Evolutionary conservation across 2,113 vertebrate genomes (phyloP).

Genomic region (Thinocorus orbignyianus): DNA sequence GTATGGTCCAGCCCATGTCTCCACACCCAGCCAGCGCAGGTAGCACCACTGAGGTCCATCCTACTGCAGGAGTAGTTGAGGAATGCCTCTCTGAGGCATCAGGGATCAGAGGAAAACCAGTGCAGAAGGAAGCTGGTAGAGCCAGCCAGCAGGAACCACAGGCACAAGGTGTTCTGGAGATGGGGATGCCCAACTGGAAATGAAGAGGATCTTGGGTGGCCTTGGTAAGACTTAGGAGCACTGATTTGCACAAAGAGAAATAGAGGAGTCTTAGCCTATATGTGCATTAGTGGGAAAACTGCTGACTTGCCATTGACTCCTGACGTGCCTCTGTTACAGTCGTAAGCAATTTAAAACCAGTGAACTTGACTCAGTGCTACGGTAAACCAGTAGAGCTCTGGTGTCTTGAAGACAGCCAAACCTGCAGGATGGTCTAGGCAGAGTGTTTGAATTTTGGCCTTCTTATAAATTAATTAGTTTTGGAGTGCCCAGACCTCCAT

Average conservation of each 20-base stretch:
- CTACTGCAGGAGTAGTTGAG: no score
- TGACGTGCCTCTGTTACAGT: neutral
- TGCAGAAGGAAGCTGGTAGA: neutral
- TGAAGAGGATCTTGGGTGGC: accelerated
- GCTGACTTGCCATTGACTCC: neutral
- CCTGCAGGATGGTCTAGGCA: neutral
- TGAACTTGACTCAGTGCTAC: neutral
- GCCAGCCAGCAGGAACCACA: neutral
- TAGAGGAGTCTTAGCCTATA: neutral
- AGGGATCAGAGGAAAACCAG: neutral
- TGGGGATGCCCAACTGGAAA: neutral
- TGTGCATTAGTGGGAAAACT: neutral
- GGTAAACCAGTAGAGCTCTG: neutral
- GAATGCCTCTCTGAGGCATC: accelerated
- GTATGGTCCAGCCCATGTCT: neutral
- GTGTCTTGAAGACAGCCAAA: neutral
- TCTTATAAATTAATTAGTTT: neutral
- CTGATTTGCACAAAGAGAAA: neutral
- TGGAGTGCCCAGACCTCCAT: neutral
- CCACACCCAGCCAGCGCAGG: neutral
- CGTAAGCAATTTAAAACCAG: neutral
- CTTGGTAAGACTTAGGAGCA: neutral
- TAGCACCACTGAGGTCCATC: accelerated
- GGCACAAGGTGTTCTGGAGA: neutral
- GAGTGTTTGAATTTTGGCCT: neutral